Conservation (phyloP, 2,113 vertebrate genomes). For the Tragelaphus strepsiceros region DNA sequence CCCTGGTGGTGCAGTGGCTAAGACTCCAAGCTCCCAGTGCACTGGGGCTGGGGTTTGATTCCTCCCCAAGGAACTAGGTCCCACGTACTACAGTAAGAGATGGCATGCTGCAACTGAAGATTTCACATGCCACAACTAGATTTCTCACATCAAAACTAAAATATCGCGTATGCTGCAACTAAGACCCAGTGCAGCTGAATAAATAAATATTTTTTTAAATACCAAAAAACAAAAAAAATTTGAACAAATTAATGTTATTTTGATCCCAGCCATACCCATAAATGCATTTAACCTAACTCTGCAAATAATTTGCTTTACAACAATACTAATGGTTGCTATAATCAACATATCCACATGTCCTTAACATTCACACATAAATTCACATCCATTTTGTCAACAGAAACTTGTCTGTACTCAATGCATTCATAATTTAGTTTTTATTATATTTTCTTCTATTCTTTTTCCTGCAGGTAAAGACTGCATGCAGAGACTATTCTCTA, state of each 20-base stretch:
- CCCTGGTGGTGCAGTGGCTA: neutral
- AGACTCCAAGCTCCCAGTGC: neutral
- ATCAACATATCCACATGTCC: neutral
- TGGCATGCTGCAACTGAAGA: neutral
- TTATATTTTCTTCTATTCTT: neutral
- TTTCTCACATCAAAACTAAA: neutral
- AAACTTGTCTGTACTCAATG: neutral
- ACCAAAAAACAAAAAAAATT: too few relatives aligned
- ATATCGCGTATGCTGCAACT: neutral
- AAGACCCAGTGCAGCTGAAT: neutral
- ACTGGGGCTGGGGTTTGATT: neutral
- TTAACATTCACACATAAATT: constrained; percentile 2
- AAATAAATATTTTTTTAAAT: neutral
- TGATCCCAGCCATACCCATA: neutral
- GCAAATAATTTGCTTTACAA: neutral
- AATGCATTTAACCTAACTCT: neutral
- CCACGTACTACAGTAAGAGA: neutral
- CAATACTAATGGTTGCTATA: neutral
- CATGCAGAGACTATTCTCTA: neutral
- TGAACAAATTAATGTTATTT: neutral
- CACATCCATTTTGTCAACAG: neutral
- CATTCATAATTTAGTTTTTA: neutral
- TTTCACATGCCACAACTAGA: neutral
- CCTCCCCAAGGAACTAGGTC: neutral
- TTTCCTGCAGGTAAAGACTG: neutral